These are phyloP conservation scores for Chromobotia macracanthus DNA, from an alignment of 2,797 vertebrate species.

Conservation along the genomic window DNA sequence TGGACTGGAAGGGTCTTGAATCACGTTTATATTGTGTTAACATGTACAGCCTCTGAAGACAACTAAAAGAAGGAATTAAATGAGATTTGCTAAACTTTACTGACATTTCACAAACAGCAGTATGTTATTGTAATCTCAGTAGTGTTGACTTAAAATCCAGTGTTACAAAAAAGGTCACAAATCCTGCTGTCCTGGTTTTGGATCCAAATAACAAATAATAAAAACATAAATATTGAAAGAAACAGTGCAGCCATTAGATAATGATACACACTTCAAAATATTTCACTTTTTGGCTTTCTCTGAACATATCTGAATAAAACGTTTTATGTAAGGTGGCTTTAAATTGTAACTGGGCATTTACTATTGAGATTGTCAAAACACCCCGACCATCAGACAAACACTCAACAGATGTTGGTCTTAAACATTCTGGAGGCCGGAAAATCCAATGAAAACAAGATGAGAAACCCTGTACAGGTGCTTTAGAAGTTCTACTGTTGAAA, in stretches of 20 bases:
- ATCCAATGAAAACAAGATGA: not conserved
- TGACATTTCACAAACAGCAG: conserved; percentile 32
- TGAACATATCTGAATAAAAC: conserved; percentile 21
- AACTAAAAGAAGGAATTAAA: no score
- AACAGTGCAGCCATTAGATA: conserved; percentile 25
- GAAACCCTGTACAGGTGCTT: conserved; percentile 14
- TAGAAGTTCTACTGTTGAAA: conserved; percentile 20
- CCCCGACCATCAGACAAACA: conserved; percentile 16
- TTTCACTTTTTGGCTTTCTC: conserved; percentile 54
- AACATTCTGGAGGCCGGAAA: conserved; percentile 5
- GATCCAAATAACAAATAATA: not conserved
- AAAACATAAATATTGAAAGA: conserved; percentile 15
- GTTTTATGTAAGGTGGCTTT: conserved; percentile 31
- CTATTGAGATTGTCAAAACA: conserved; percentile 44
- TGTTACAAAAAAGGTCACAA: conserved; percentile 23
- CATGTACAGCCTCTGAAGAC: conserved; percentile 22
- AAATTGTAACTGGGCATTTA: conserved; percentile 36
- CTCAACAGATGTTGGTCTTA: not conserved
- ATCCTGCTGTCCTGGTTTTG: not conserved
- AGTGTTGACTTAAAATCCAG: conserved; percentile 53
- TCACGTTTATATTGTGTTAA: no score
- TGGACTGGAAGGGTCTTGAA: no score
- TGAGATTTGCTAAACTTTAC: no score
- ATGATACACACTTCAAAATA: no score
- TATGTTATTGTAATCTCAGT: conserved; percentile 43